Evolutionary conservation across 2,113 vertebrate genomes (phyloP), one percentile per base, ranked within the genome.

Genomic region (Dissostichus mawsoni): DNA sequence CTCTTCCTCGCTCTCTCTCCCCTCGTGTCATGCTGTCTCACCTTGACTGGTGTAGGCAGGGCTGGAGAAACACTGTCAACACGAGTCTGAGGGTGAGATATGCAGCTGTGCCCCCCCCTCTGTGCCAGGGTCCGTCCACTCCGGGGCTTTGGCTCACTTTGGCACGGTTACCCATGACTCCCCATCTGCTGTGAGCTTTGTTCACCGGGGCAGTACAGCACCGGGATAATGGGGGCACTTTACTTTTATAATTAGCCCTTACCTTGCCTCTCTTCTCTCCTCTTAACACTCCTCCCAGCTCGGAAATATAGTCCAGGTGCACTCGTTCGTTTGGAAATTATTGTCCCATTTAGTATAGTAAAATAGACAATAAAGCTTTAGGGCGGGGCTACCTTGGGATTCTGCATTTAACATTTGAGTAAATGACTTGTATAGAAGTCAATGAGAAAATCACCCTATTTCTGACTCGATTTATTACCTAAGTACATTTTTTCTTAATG

Each of bases 1-100:
- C 85, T 87, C 83, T 66, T 84, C 86, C 36, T 11, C 47, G 6
- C 65, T 51, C 25, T 7, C 65, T 67, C 66, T 10, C 66, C 51
- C 92, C 88, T 71, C 25, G 84, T 78, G 87, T 91, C 91, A 94
- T 56, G 52, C 90, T 53, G 93, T 92, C 96, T 97, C 97, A 97
- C 97, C 97, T 98, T 96, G 96, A 97, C 95, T 96, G 71, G 66
- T 76, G 91, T 78, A 86, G 86, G 91, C 88, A 83, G 80, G 80
- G 83, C 82, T 82, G 78, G 81, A 92, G 91, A 89, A 92, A 87
- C 89, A 90, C 87, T 92, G 92, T 94, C 92, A 92, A 93, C 92
- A 91, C 80, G 88, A 88, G 87, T 90, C 89, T 82, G 90, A 89
- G 86, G 88, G 90, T 67, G 81, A 92, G 91, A 92, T 78, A 87